Percentiles rank a stretch among this genome's conserved stretches.
phyloP scores from a whole-genome alignment of 2,888 invertebrate species.

The Meteorus colon region DNA sequence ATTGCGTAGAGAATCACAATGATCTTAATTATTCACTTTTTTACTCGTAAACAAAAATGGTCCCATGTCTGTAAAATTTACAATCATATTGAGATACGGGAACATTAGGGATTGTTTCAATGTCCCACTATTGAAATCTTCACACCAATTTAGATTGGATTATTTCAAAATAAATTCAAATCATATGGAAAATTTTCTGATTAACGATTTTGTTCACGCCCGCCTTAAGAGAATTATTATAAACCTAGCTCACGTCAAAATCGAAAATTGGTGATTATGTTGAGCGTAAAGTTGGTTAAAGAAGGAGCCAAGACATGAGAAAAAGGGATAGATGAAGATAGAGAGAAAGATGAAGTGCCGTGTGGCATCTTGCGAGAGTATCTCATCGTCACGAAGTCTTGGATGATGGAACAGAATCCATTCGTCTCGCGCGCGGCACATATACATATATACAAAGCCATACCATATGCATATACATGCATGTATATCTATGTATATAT shows the following conservation, averaged over 20 bases:
- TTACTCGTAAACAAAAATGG: too few species aligned
- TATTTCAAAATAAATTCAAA: too few species aligned
- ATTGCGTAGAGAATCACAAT: too few species aligned
- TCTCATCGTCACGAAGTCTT: slow-evolving; percentile 48
- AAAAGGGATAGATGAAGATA: neutral
- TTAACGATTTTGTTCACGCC: slow-evolving; percentile 15
- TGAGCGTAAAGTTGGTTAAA: slow-evolving; percentile 7
- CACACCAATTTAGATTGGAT: too few species aligned
- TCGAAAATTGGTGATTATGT: slow-evolving; percentile 50
- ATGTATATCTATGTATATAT: neutral
- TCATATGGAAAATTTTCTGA: neutral
- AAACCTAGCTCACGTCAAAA: slow-evolving; percentile 46
- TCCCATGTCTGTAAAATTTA: too few species aligned
- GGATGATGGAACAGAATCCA: slow-evolving; percentile 61
- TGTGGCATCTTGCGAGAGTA: slow-evolving; percentile 29
- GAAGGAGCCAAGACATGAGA: neutral
- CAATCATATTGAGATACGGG: too few species aligned
- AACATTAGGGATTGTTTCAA: neutral
- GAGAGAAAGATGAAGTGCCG: slow-evolving; percentile 5
- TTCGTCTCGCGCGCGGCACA: slow-evolving; percentile 61
- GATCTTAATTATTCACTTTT: too few species aligned
- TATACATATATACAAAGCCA: slow-evolving; percentile 14
- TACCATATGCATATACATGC: neutral
- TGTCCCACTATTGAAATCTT: too few species aligned
- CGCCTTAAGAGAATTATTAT: slow-evolving; percentile 43